A percentile compares a stretch with the other conserved stretches of the same genome.
These are phyloP conservation scores for Acrocephalus scirpaceus DNA, from an alignment of 2,797 vertebrate species.

Conservation along the genomic window DNA sequence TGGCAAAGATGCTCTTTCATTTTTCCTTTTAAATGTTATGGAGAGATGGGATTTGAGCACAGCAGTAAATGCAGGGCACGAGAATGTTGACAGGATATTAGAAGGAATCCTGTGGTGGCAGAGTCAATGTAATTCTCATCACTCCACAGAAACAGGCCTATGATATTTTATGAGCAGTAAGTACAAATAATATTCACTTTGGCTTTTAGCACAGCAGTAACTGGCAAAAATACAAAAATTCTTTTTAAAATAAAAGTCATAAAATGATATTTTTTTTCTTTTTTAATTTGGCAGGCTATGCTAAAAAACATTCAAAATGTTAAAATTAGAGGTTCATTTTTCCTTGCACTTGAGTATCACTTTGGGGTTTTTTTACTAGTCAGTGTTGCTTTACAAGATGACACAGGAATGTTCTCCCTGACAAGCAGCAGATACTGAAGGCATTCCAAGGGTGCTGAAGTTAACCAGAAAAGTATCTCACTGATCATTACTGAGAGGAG, in stretches of 20 bases:
- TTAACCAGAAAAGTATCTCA: not conserved
- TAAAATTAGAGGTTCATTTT: not conserved
- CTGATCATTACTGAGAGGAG: not conserved
- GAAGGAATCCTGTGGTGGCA: constrained; percentile 26
- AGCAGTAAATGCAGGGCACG: not conserved
- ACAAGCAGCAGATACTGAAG: not conserved
- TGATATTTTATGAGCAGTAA: not conserved
- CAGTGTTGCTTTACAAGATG: not conserved
- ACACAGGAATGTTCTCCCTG: not conserved
- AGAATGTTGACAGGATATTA: constrained; percentile 3
- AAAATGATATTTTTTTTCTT: not conserved
- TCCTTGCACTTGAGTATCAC: not conserved
- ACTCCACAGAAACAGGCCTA: not conserved
- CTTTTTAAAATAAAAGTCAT: not conserved
- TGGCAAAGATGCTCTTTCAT: not conserved
- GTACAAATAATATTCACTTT: constrained; percentile 49
- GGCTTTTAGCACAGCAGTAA: not conserved
- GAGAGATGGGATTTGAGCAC: constrained; percentile 39
- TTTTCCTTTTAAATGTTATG: not conserved
- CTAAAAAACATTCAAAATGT: not conserved
- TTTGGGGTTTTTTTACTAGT: not conserved
- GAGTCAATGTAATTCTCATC: constrained; percentile 33
- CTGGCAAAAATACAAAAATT: constrained; percentile 12
- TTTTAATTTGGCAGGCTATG: not conserved
- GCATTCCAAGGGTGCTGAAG: not conserved